A percentile compares a stretch with the other conserved stretches of the same genome.
These are phyloP conservation scores for Melolontha melolontha DNA, from an alignment of 2,888 invertebrate genomes.

Conservation along the genomic window DNA sequence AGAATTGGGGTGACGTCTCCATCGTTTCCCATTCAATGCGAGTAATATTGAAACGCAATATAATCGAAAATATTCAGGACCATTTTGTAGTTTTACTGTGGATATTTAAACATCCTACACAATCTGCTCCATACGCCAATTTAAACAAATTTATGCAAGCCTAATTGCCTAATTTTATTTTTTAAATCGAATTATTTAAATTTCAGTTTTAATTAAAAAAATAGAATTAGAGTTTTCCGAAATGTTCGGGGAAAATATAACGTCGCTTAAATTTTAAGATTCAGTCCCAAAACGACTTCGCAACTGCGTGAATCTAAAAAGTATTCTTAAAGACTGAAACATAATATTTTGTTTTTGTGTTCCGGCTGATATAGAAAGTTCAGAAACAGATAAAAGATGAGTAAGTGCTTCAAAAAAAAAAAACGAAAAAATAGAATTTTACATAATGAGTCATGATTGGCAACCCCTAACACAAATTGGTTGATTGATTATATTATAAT, in stretches of 20 bases:
- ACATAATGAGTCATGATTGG: slow-evolving; percentile 60
- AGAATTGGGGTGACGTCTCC: no score
- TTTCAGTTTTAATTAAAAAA: no score
- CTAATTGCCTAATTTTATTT: background rate
- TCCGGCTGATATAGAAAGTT: slow-evolving; percentile 64
- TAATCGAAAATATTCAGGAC: no score
- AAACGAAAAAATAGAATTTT: slow-evolving; percentile 13
- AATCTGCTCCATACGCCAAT: background rate
- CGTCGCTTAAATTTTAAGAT: slow-evolving; percentile 2
- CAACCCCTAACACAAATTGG: slow-evolving; percentile 59
- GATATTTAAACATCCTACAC: no score
- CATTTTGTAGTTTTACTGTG: no score
- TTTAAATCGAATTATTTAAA: no score
- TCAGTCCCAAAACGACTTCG: slow-evolving; percentile 33
- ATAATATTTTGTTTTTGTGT: slow-evolving; percentile 45
- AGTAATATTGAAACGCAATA: no score
- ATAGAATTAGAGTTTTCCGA: no score
- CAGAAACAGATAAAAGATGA: slow-evolving; percentile 34
- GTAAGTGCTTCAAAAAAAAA: slow-evolving; percentile 12
- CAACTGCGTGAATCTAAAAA: slow-evolving; percentile 44
- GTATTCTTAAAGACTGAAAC: slow-evolving; percentile 55
- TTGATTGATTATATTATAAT: slow-evolving; percentile 39
- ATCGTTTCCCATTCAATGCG: no score
- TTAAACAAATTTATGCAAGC: no score
- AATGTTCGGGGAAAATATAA: no score